These are phyloP conservation scores for Notodonta dromedarius DNA, from an alignment of 2,888 invertebrate species.

Conservation along the genomic window DNA sequence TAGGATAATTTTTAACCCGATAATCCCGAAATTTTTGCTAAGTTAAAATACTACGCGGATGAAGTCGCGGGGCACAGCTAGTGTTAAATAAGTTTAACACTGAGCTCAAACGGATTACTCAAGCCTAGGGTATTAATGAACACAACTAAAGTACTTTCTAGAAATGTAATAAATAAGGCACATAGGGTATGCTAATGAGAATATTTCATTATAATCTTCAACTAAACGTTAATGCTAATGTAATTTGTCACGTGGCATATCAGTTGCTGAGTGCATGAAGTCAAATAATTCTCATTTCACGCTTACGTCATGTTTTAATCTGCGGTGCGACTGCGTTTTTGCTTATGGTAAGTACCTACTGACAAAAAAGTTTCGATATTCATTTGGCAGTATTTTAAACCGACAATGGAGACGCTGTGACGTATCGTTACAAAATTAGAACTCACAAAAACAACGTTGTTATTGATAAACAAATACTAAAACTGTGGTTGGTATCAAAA, in stretches of 20 bases:
- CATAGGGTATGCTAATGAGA: too few species aligned
- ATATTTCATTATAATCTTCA: too few species aligned
- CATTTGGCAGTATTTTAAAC: not conserved
- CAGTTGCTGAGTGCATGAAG: constrained; percentile 15
- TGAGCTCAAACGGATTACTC: not conserved
- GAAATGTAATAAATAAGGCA: not conserved
- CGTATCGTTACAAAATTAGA: not conserved
- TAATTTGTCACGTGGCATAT: not conserved
- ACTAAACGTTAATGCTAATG: not conserved
- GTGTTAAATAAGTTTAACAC: too few species aligned
- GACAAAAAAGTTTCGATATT: not conserved
- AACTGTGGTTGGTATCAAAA: not conserved
- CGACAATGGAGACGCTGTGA: not conserved
- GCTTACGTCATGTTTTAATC: constrained; percentile 31
- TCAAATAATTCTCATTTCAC: constrained; percentile 19
- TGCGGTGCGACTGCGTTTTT: not conserved
- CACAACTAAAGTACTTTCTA: not conserved
- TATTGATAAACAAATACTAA: not conserved
- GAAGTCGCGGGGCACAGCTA: too few species aligned
- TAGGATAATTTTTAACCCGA: too few species aligned
- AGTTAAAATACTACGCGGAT: too few species aligned
- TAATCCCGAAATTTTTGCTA: too few species aligned
- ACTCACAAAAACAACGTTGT: not conserved
- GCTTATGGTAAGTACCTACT: not conserved
- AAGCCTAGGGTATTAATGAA: too few species aligned